A percentile compares a stretch with the other conserved stretches of the same genome.
These are phyloP conservation scores for Fragum fragum DNA, from an alignment of 2,888 invertebrate genomes.

Conservation along the genomic window DNA sequence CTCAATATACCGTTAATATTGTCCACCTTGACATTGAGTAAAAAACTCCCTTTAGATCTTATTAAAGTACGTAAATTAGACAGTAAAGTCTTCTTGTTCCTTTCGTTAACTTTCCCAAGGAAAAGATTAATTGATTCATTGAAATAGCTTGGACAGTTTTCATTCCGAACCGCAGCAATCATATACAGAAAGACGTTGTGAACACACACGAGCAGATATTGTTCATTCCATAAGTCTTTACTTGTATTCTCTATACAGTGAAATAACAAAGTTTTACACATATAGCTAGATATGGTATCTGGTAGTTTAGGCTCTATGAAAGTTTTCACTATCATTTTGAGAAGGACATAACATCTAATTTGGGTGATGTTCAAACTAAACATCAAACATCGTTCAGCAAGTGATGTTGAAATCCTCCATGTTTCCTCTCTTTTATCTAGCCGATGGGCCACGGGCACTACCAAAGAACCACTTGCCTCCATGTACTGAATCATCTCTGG, in stretches of 20 bases:
- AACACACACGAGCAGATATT: conserved; percentile 11
- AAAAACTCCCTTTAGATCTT: not conserved
- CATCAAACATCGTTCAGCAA: conserved; percentile 21
- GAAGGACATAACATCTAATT: too few species aligned
- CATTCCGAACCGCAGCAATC: not conserved
- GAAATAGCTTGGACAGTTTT: conserved; percentile 30
- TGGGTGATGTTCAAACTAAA: conserved; percentile 30
- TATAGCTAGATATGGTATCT: conserved; percentile 32
- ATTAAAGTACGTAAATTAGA: not conserved
- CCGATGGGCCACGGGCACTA: conserved; percentile 2
- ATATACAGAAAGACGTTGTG: too few species aligned
- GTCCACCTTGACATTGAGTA: not conserved
- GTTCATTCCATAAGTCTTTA: conserved; percentile 9
- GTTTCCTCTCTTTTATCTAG: not conserved
- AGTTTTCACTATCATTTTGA: conserved; percentile 14
- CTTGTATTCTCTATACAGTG: conserved; percentile 20
- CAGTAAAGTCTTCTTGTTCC: not conserved
- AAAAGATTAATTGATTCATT: conserved; percentile 30
- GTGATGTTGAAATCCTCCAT: conserved; percentile 32
- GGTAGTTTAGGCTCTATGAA: not conserved
- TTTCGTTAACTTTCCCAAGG: conserved; percentile 10
- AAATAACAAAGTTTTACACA: conserved; percentile 34
- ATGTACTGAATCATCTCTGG: not conserved
- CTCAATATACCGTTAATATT: not conserved
- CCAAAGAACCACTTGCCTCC: not conserved